These are phyloP conservation scores for Ametastegia equiseti DNA, from an alignment of 2,888 invertebrate species.

Conservation along the genomic window DNA sequence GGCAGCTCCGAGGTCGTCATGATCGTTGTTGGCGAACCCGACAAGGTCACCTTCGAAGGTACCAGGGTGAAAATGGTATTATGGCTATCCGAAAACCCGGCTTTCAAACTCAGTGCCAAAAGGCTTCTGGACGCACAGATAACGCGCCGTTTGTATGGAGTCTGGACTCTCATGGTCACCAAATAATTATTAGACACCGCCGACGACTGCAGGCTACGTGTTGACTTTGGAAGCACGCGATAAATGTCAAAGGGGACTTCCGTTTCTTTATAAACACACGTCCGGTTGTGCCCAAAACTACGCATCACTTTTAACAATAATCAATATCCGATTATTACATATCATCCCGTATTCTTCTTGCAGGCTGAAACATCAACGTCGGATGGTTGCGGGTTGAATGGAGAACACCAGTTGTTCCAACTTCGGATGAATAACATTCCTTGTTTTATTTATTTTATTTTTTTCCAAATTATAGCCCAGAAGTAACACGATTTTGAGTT, in stretches of 20 bases:
- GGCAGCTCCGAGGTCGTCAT: conserved; percentile 17
- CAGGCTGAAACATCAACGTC: neutral
- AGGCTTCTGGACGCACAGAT: neutral
- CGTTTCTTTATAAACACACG: conserved; percentile 6
- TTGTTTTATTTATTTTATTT: too few relatives aligned
- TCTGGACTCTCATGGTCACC: neutral
- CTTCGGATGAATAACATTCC: neutral
- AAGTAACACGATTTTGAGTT: neutral
- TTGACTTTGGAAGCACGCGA: neutral
- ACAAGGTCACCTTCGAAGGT: conserved; percentile 1
- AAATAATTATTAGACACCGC: conserved; percentile 6
- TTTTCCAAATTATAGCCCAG: neutral
- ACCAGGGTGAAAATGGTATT: neutral
- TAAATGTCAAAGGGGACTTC: neutral
- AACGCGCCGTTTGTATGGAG: neutral
- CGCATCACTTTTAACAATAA: neutral
- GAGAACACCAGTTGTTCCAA: neutral
- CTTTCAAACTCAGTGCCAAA: neutral
- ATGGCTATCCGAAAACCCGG: neutral
- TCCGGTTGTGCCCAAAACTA: neutral
- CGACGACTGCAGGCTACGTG: neutral
- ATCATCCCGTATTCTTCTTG: neutral
- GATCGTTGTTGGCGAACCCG: neutral
- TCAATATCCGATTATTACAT: neutral
- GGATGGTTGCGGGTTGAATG: too few relatives aligned